phyloP scores from a whole-genome alignment of 2,113 vertebrate genomes.

The Protobothrops mucrosquamatus region DNA sequence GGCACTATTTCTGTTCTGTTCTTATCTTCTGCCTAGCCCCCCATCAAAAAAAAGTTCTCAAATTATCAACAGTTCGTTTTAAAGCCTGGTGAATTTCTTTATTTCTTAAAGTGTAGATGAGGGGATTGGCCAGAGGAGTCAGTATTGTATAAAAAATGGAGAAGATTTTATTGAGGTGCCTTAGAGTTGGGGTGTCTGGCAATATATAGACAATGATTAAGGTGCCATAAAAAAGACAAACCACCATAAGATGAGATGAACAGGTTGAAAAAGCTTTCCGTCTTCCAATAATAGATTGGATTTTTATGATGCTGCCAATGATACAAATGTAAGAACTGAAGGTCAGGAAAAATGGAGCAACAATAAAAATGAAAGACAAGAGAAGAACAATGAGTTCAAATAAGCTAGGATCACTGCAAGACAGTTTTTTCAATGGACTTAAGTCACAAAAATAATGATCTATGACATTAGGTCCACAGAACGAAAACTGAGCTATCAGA shows the following conservation, averaged over 20 bases:
- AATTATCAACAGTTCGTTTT: not conserved
- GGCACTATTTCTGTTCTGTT: not conserved
- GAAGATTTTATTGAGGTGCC: not conserved
- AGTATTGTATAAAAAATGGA: slow-evolving; percentile 8
- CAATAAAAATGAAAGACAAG: slow-evolving; percentile 54
- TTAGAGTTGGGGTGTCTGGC: not conserved
- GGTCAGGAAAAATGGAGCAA: slow-evolving; percentile 47
- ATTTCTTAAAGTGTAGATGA: slow-evolving; percentile 24
- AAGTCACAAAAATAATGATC: slow-evolving; percentile 65
- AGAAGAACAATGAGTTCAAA: slow-evolving; percentile 54
- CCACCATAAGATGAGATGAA: slow-evolving; percentile 6
- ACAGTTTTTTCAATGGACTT: slow-evolving; percentile 59
- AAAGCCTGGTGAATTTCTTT: not conserved
- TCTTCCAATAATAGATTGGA: slow-evolving; percentile 36
- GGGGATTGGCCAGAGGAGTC: slow-evolving; percentile 5
- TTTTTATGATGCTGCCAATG: slow-evolving; percentile 46
- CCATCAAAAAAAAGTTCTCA: not conserved
- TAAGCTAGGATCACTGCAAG: slow-evolving; percentile 51
- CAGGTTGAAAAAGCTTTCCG: slow-evolving; percentile 15
- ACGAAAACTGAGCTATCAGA: slow-evolving; percentile 52
- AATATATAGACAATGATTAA: slow-evolving; percentile 18
- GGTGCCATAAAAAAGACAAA: slow-evolving; percentile 1
- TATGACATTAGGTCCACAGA: slow-evolving; percentile 57
- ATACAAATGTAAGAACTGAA: slow-evolving; percentile 59
- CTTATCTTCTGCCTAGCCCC: not conserved